Evolutionary conservation across 2,888 invertebrate species (phyloP).

Genomic region (Tolmerus cingulatus): DNA sequence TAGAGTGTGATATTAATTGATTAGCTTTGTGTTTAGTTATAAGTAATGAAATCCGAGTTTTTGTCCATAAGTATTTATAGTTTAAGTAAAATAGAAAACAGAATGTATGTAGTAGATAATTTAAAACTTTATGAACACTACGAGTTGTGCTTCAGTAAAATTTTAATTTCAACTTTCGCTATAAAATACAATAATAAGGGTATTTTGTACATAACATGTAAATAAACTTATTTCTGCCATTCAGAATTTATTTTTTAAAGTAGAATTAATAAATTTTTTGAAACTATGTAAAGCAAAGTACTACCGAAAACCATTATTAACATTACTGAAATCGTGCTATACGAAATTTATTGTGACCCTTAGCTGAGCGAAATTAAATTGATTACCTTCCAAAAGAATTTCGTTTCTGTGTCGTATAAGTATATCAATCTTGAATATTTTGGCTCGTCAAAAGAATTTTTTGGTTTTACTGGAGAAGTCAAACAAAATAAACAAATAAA

Average conservation of each 20-base stretch:
- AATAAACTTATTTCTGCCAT: neutral
- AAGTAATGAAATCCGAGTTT: neutral
- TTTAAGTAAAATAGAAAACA: neutral
- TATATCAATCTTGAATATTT: neutral
- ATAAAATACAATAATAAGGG: neutral
- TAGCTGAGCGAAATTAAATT: neutral
- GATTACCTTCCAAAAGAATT: neutral
- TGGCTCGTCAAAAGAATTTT: neutral
- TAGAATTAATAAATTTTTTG: neutral
- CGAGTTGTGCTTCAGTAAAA: neutral
- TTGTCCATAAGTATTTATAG: neutral
- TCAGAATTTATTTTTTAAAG: neutral
- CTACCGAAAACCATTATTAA: neutral
- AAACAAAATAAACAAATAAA: no score
- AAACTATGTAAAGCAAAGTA: neutral
- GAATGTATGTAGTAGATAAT: neutral
- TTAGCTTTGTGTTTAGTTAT: slow-evolving; percentile 36
- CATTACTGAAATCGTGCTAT: neutral
- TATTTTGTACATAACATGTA: slow-evolving; percentile 12
- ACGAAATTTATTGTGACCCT: no score
- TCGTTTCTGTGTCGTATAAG: neutral
- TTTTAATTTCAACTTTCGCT: neutral
- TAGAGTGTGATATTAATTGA: slow-evolving; percentile 51
- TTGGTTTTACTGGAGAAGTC: no score
- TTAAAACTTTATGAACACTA: neutral